A percentile compares a stretch with the other conserved stretches of the same genome.
These are phyloP conservation scores for Nymphicus hollandicus DNA, from an alignment of 2,113 vertebrate species.

Conservation along the genomic window DNA sequence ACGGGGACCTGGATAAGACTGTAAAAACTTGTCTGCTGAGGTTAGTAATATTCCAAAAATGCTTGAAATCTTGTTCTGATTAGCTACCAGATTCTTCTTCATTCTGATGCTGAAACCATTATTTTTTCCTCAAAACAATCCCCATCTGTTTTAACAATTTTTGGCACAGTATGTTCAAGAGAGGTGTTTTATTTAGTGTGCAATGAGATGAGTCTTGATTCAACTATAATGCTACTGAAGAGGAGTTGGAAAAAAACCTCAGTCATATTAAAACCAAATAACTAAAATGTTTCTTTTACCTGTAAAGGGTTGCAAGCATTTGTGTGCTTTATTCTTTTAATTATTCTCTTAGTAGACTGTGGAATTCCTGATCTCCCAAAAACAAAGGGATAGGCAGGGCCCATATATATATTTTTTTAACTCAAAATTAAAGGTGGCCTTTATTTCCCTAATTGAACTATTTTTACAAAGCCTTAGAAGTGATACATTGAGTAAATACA, in stretches of 20 bases:
- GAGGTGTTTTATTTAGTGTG: constrained; percentile 23
- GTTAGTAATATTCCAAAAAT: constrained; percentile 3
- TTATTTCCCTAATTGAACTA: background rate
- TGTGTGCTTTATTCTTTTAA: background rate
- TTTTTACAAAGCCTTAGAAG: background rate
- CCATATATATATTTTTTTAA: background rate
- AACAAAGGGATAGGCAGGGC: background rate
- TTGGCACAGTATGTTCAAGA: background rate
- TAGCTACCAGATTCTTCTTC: background rate
- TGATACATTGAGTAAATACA: background rate
- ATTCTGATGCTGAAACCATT: background rate
- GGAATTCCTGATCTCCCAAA: background rate
- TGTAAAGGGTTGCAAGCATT: background rate
- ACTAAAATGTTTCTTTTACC: background rate
- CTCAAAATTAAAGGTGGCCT: background rate
- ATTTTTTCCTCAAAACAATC: constrained; percentile 3
- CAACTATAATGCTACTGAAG: background rate
- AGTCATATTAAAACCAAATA: background rate
- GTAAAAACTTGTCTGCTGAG: constrained; percentile 15
- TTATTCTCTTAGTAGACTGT: background rate
- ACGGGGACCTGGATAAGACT: background rate
- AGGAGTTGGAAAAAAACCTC: background rate
- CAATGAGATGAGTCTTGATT: background rate
- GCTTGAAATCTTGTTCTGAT: constrained; percentile 41
- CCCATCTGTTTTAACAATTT: constrained; percentile 19